phyloP scores from a whole-genome alignment of 1,140 invertebrate genomes.

The Hycleus phaleratus region DNA sequence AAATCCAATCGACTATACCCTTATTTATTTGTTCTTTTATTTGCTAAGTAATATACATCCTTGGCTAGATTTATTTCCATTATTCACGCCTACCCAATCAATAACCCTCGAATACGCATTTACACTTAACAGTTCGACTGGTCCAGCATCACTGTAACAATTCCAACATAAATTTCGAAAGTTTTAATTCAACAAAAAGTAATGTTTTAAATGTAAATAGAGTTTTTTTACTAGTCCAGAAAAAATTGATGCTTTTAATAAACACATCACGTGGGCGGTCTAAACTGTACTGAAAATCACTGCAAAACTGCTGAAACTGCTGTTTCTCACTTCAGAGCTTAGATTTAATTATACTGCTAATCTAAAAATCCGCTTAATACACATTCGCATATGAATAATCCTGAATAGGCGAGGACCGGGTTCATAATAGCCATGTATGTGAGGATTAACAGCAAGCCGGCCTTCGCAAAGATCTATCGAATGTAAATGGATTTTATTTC shows the following conservation, averaged over 20 bases:
- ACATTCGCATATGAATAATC: slow-evolving; percentile 23
- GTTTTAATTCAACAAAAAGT: no score
- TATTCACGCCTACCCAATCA: slow-evolving; percentile 10
- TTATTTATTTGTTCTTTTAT: slow-evolving; percentile 14
- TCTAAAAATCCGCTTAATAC: slow-evolving; percentile 28
- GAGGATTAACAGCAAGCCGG: slow-evolving; percentile 4
- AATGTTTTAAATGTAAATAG: no score
- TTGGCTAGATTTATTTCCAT: slow-evolving; percentile 8
- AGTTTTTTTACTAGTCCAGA: no score
- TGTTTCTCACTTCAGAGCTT: slow-evolving; percentile 15
- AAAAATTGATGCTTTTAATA: no score
- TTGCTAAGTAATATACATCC: slow-evolving; percentile 12
- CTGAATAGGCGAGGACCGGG: slow-evolving; percentile 1
- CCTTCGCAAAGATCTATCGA: slow-evolving; percentile 5
- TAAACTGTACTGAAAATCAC: not conserved
- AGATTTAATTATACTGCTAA: slow-evolving; percentile 29
- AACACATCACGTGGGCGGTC: no score
- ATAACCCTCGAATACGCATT: slow-evolving; percentile 4
- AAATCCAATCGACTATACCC: slow-evolving; percentile 12
- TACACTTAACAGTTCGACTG: not conserved
- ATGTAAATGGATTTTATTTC: not conserved
- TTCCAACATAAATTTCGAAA: no score
- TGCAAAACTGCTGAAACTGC: slow-evolving; percentile 18
- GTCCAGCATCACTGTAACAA: no score
- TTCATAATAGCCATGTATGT: slow-evolving; percentile 12